A percentile compares a stretch with the other conserved stretches of the same genome.
These are phyloP conservation scores for Holothuria leucospilota DNA, from an alignment of 53 echinoderm and acorn worm genomes.

Conservation along the genomic window DNA sequence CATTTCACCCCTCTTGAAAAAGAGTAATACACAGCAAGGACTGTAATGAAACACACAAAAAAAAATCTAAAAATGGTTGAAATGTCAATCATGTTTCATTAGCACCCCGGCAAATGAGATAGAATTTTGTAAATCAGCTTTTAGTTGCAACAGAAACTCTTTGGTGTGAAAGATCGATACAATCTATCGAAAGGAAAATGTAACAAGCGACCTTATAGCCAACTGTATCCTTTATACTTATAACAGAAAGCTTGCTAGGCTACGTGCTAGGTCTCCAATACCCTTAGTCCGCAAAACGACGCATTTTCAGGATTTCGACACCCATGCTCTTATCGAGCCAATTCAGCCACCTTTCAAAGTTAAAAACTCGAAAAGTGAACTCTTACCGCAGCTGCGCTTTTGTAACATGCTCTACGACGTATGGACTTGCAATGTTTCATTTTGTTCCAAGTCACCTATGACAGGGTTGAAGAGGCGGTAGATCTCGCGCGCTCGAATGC, in stretches of 20 bases:
- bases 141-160: conserved; percentile 7
- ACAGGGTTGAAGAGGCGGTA: conserved; percentile 20
- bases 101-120: conserved; percentile 40
- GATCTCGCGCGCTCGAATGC: conserved; percentile 45
- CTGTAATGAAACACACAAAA: conserved; percentile 10
- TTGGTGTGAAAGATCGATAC: conserved; percentile 34
- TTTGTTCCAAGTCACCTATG: conserved; percentile 17
- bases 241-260: too few relatives aligned
- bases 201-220: too few relatives aligned
- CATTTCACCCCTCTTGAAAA: too few relatives aligned
- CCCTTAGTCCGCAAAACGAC: too few relatives aligned
- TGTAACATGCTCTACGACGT: conserved; percentile 8
- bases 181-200: too few relatives aligned
- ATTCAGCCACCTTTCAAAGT: conserved; percentile 49
- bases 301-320: too few relatives aligned
- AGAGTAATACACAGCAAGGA: too few relatives aligned
- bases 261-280: too few relatives aligned
- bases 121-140: conserved; percentile 14
- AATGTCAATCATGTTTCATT: conserved; percentile 44
- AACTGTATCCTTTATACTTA: too few relatives aligned
- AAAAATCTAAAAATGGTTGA: not conserved
- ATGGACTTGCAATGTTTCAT: conserved; percentile 41
- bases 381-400: conserved; percentile 43
- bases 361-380: conserved; percentile 49
- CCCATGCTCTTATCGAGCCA: conserved; percentile 1